phyloP scores from a whole-genome alignment of 2,888 invertebrate genomes.

The Phymatocera aterrima region DNA sequence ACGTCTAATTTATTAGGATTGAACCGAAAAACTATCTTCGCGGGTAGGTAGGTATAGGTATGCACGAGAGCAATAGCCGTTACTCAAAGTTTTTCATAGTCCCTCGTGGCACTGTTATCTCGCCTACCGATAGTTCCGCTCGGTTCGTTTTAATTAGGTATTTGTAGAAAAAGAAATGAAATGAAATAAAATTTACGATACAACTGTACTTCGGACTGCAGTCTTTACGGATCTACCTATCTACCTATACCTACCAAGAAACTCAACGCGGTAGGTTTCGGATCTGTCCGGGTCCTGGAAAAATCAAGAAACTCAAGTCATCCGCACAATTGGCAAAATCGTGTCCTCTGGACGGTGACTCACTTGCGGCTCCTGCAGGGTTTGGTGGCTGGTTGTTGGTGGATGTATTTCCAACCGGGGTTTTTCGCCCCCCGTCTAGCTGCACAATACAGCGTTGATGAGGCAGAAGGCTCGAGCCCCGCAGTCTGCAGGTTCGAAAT shows the following conservation, averaged over 20 bases:
- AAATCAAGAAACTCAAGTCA: conserved; percentile 8
- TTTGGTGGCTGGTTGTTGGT: neutral
- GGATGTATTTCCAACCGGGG: neutral
- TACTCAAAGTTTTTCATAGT: conserved; percentile 25
- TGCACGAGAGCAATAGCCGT: conserved; percentile 19
- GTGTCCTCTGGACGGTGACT: neutral
- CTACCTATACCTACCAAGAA: neutral
- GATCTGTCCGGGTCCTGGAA: neutral
- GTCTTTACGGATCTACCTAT: neutral
- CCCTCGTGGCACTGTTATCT: conserved; percentile 22
- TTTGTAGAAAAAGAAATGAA: neutral
- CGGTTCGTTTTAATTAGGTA: neutral
- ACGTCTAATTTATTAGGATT: conserved; percentile 11
- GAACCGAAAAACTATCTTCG: neutral
- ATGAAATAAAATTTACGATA: conserved; percentile 19
- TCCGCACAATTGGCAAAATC: conserved; percentile 16
- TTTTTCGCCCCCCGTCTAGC: conserved; percentile 54
- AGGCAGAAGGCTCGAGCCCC: conserved; percentile 56
- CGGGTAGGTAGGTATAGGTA: too few species aligned
- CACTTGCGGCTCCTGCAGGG: conserved; percentile 18
- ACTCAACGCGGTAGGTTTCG: neutral
- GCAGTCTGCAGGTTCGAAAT: conserved; percentile 61
- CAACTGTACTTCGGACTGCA: neutral
- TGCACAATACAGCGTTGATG: conserved; percentile 67
- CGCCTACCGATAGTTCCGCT: conserved; percentile 17